These are phyloP conservation scores for Plemyria rubiginata DNA, from an alignment of 2,888 invertebrate genomes.

Conservation along the genomic window DNA sequence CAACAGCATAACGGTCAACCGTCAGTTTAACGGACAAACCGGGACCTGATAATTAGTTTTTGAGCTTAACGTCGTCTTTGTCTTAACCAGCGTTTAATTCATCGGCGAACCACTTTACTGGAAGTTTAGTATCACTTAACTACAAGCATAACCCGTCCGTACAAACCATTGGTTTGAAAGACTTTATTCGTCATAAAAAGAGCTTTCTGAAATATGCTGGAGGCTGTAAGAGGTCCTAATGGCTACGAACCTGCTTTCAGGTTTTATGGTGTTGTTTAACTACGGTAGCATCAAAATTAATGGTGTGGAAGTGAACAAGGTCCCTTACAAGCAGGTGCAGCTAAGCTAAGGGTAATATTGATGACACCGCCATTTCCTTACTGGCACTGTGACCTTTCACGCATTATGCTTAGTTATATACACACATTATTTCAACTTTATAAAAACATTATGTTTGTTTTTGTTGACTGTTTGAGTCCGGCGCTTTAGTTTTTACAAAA, in stretches of 20 bases:
- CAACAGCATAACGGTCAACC: constrained; percentile 51
- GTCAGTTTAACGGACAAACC: constrained; percentile 61
- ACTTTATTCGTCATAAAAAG: not conserved
- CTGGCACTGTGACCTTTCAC: constrained; percentile 47
- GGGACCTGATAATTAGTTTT: constrained; percentile 61
- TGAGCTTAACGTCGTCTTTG: constrained; percentile 56
- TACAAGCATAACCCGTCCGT: too few species aligned
- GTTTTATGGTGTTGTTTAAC: constrained; percentile 9
- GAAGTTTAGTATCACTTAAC: too few species aligned
- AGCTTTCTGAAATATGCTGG: not conserved
- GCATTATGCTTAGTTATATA: constrained; percentile 34
- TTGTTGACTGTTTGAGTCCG: too few species aligned
- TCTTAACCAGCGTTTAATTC: constrained; percentile 54
- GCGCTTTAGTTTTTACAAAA: too few species aligned
- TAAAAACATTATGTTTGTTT: not conserved
- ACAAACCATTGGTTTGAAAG: not conserved
- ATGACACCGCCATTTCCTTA: constrained; percentile 46
- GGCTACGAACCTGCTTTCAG: not conserved
- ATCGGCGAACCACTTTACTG: constrained; percentile 22
- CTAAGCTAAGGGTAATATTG: constrained; percentile 44
- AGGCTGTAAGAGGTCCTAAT: constrained; percentile 1
- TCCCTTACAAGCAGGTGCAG: constrained; percentile 44
- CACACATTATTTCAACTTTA: constrained; percentile 29
- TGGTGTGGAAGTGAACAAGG: constrained; percentile 24
- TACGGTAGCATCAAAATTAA: constrained; percentile 13